Evolutionary conservation across 2,797 vertebrate species (phyloP), one percentile per base, ranked within the genome.

Genomic region (Psittacula derbiana): DNA sequence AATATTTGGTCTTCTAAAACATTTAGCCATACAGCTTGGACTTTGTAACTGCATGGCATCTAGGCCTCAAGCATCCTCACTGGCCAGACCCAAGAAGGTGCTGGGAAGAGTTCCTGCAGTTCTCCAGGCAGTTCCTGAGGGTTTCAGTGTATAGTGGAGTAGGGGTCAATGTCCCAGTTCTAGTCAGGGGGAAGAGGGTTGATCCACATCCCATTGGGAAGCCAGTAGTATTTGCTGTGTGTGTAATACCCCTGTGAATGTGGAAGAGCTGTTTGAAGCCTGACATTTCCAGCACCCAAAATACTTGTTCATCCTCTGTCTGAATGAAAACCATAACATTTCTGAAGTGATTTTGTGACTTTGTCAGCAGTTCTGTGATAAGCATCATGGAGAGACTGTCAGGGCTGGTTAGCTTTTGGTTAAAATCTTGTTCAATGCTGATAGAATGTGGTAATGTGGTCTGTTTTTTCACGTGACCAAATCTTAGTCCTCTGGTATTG

Each of bases 111-210:
- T 71, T 85, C 4, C 70, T 86, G 61, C n/a, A 80, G 20, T 38
- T 84, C 40, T 75, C 31, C 27, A 3, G 0, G 0, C 19, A 43
- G 11, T 41, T 76, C 25, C 36, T 1, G 3, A 52, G 28, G 10
- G 43, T 60, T 80, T 66, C 44, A 16, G 53, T 57, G 7, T 73
- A 18, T 0, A 1, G 8, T 11, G 33, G 44, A n/a, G 27, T 23
- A 8, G 4, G 18, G 44, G 5, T 76, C 18, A 2, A 8, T 44
- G 41, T 52, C 61, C 43, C 7, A 5, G 12, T 21, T 65, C 41
- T n/a, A 14, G 50, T 47, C 16, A 12, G 6, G 33, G 12, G 13
- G 6, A 58, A 24, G 18, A 44, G 41, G 7, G 17, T 19, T 73
- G 36, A 33, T 57, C 27, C 24, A 46, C n/a, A 28, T 24, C 7